Evolutionary conservation across 2,113 vertebrate species (phyloP), one percentile per base, ranked within the genome.

Genomic region (Tylochromis polylepis): DNA sequence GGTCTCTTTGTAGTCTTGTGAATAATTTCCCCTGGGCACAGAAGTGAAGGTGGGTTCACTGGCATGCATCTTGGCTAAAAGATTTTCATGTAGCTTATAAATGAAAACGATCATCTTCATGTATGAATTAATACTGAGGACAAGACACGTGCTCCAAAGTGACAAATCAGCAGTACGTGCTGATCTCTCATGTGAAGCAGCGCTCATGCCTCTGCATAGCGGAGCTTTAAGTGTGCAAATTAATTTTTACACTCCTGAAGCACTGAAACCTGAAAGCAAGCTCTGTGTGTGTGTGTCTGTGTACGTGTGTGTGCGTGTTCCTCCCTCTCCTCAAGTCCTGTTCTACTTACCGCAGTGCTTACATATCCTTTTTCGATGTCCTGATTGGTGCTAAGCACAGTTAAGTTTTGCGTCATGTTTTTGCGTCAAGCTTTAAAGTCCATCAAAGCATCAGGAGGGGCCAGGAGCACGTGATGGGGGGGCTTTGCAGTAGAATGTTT

Each of bases 331-430:
- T 41, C 62, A 80, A 57, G 80, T 79, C 53, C 83, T 53, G 49
- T 83, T 85, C 67, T 55, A 85, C 87, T 91, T 86, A 93, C 94
- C 7, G 94, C 94, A 94, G 93, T 92, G 91, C 90, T 92, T 72
- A 78, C 75, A 86, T 85, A 27, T 81, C 79, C 85, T 55, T 53
- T 53, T 38, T 20, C 84, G 77, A 58, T 3, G 16, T 75, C 65
- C 93, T 90, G 93, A 95, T 96, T 96, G 95, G 95, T 93, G 87
- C 89, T 55, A 43, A 87, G 89, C 82, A 5, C 89, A 12, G 91
- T 93, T 86, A 95, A 94, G 89, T 92, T 95, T 94, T 90, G 93
- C 88, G 84, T 93, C 43, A 51, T 79, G 67, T 22, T 78, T 85
- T 88, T 94, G 92, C 90, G 92, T 95, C 93, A 94, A 81, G 70